Evolutionary conservation across 2,888 invertebrate genomes (phyloP), one percentile per base, ranked within the genome.

Genomic region (Merodon equestris): DNA sequence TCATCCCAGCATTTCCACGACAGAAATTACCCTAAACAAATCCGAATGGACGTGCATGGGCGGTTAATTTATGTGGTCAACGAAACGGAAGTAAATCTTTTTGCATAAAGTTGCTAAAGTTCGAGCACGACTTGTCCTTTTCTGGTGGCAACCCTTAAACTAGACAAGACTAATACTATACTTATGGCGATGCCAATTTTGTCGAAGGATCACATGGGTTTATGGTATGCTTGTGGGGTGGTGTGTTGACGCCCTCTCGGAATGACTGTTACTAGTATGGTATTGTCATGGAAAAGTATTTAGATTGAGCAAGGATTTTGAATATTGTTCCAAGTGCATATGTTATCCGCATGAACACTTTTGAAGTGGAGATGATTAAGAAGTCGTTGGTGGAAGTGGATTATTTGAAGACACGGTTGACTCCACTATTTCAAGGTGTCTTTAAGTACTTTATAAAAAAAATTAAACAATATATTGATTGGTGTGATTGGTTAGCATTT

Each of bases 11-110:
- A 3, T 40, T 9, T n/a, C 9, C n/a, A 9, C 12, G 38, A 57
- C 42, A 44, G 53, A 61, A 74, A 79, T 79, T 70, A 70, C 79
- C 79, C 79, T 47, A 79, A 79, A 79, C 79, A 79, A 74, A 13
- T 48, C 58, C 34, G 42, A 56, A 60, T 54, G 72, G 51, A 79
- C 74, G 79, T 79, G 79, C 68, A 74, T 50, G 74, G 79, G 79
- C 70, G 79, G 74, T 40, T 79, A 79, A 79, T 79, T 70, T 79
- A 7, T 27, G 74, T 47, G 79, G 79, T 79, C 79, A 79, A 60
- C 79, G 74, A 74, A 74, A 70, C 79, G 79, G 79, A 79, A 79
- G 27, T 70, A 70, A 79, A 79, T 79, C 74, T 68, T 73, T 79
- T 79, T 74, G 79, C 79, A 79, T 79, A 74, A 68, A 56, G 36